Percentiles rank a stretch among this genome's conserved stretches.
Conservation (phyloP, 1,140 invertebrate species). For the Oryctes rhinoceros region DNA sequence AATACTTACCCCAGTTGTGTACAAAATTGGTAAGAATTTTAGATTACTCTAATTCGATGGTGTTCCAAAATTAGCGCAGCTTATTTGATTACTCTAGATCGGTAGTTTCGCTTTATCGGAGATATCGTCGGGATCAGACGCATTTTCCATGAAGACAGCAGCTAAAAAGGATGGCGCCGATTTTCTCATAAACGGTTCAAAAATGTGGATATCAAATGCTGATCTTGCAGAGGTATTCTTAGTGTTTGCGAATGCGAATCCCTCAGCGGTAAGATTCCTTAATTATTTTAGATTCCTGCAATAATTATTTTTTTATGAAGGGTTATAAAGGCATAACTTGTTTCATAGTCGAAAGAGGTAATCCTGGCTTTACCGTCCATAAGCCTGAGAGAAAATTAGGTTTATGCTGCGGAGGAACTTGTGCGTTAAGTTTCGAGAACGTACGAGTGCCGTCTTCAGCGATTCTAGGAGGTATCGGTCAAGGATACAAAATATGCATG, state of each 20-base stretch:
- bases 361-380: conserved; percentile 85
- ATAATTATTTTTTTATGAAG: conserved; percentile 51
- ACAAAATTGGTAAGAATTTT: conserved; percentile 73
- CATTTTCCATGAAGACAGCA: conserved; percentile 87
- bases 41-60: no score
- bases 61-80: no score
- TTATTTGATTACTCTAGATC: conserved; percentile 72
- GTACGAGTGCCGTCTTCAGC: conserved; percentile 82
- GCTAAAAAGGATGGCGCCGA: conserved; percentile 85
- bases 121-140: conserved; percentile 84
- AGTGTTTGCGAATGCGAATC: conserved; percentile 88
- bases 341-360: conserved; percentile 92
- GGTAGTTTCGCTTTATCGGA: conserved; percentile 95
- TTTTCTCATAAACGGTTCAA: conserved; percentile 82
- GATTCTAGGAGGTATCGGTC: conserved; percentile 85
- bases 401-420: conserved; percentile 87
- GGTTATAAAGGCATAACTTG: conserved; percentile 90
- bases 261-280: conserved; percentile 67
- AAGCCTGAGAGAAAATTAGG: conserved; percentile 96
- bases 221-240: conserved; percentile 87
- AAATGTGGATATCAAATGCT: conserved; percentile 97
- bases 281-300: background rate
- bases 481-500: conserved; percentile 96
- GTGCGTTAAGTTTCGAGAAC: conserved; percentile 93
- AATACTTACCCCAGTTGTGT: conserved; percentile 87